Conservation (phyloP, 2,113 vertebrate genomes). For the Catharus fuscescens region DNA sequence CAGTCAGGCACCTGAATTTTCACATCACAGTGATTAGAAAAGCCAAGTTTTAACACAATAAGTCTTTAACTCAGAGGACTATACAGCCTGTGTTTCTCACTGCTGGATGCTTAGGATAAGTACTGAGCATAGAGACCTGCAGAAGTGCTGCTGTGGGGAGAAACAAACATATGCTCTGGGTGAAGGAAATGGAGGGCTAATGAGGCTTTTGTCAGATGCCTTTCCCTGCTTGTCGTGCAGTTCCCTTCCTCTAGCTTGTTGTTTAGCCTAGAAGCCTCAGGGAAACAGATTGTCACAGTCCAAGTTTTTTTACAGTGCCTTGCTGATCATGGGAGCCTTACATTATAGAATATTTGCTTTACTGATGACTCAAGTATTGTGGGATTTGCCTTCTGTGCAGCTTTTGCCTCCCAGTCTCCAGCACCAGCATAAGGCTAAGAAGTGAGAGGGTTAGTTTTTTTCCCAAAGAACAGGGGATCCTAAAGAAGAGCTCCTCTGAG, state of each 20-base stretch:
- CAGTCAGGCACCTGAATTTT: background rate
- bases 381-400: background rate
- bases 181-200: constrained; percentile 18
- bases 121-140: background rate
- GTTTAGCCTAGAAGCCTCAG: background rate
- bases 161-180: background rate
- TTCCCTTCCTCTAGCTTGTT: background rate
- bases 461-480: background rate
- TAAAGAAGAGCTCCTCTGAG: background rate
- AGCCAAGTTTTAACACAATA: background rate
- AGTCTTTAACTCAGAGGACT: background rate
- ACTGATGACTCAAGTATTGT: background rate
- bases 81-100: background rate
- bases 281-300: background rate
- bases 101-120: background rate
- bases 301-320: background rate
- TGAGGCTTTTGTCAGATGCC: background rate
- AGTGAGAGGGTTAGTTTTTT: background rate
- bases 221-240: background rate
- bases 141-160: background rate
- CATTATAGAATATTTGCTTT: background rate
- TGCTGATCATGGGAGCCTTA: background rate
- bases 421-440: background rate
- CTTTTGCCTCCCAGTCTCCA: background rate
- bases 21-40: background rate